Base-by-base conservation (phyloP, 2,888 invertebrate genomes). In the Stictocephala bisonia region DNA sequence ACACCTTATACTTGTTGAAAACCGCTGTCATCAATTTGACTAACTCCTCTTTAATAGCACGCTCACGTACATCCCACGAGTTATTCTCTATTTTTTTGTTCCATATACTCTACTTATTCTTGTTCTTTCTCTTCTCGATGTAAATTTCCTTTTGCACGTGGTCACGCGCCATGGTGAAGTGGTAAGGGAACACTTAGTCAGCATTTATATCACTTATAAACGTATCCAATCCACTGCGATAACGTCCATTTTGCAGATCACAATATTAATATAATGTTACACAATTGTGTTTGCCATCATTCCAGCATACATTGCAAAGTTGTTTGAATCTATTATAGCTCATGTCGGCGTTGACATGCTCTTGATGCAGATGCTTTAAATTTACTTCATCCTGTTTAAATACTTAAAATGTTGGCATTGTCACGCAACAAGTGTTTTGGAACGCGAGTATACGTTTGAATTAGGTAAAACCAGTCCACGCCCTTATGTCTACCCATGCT, bases 311-410 rank as follows among this genome's bases (percentile, higher is more conserved):
- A 9, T 67, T 53, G 70, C 78, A 75, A 44, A 78, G 70, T 29
- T 76, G 48, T 70, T 76, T 75, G 29, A 81, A 81, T 51, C 77
- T 27, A 24, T 67, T 35, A 51, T 77, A 81, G 0, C 75, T 29
- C 74, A 80, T 77, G 72, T 80, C 80, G 24, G 78, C 76, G 41
- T 77, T 78, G 13, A 79, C 76, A 68, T 79, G 79, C 26, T 82
- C 81, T 18, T 80, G 71, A 66, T 79, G 81, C n/a, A 79, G 66
- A 75, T 81, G 81, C 69, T 74, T 74, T 6, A 79, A 48, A 77
- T 80, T 79, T 64, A 74, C 77, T 18, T 80, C 78, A 50, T 81
- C 79, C 76, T 80, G 81, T 71, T 79, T 79, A 48, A 81, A 81
- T n/a, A 80, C 11, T 11, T 78, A 68, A 6, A 79, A 22, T 79